phyloP scores from a whole-genome alignment of 2,797 vertebrate genomes.

The Pyrocephalus nanus region DNA sequence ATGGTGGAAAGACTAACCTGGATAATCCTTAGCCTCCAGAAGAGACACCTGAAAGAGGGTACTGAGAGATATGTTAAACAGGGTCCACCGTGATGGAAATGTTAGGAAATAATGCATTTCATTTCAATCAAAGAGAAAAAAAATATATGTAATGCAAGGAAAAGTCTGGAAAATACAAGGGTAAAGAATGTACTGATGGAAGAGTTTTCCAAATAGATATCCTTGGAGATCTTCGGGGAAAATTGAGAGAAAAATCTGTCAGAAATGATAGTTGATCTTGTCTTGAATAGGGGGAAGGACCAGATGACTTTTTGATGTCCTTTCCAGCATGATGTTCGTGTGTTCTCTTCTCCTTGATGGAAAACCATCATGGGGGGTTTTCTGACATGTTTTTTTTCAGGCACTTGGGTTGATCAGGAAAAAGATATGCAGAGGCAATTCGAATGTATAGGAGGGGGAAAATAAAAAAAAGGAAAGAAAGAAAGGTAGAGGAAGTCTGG shows the following conservation, averaged over 20 bases:
- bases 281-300: not conserved
- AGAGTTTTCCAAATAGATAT: not conserved
- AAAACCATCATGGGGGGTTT: not conserved
- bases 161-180: not conserved
- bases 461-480: not conserved
- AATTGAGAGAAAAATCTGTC: not conserved
- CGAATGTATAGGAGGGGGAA: accelerated
- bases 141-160: not conserved
- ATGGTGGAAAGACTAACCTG: not conserved
- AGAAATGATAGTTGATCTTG: not conserved
- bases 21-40: not conserved
- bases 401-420: not conserved
- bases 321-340: not conserved
- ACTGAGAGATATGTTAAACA: not conserved
- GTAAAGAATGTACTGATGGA: not conserved
- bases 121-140: not conserved
- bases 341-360: not conserved
- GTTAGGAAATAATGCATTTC: not conserved
- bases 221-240: not conserved
- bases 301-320: not conserved
- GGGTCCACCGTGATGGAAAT: not conserved
- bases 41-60: not conserved
- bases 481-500: not conserved
- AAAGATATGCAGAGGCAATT: not conserved
- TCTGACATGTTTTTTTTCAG: not conserved